A percentile compares a stretch with the other conserved stretches of the same genome.
These are phyloP conservation scores for Tenualosa thibaudeaui DNA, from an alignment of 2,797 vertebrate species.

Conservation along the genomic window DNA sequence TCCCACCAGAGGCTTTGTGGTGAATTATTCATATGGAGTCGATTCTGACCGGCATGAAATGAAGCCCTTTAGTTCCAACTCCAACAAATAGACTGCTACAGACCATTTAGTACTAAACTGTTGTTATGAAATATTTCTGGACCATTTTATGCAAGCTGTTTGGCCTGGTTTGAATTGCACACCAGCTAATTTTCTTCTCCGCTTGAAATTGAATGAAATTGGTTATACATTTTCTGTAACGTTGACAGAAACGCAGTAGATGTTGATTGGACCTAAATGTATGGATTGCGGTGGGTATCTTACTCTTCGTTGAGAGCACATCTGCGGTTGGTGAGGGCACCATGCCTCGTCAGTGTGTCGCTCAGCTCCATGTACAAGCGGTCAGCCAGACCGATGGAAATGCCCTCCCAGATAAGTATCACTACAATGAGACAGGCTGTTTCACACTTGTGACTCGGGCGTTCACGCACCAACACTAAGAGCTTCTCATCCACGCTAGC, in stretches of 20 bases:
- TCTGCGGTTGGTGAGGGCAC: slow-evolving; percentile 88
- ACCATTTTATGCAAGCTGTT: not conserved
- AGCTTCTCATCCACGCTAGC: slow-evolving; percentile 88
- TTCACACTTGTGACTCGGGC: slow-evolving; percentile 87
- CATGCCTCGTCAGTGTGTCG: slow-evolving; percentile 84
- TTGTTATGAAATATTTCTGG: not conserved
- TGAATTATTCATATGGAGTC: slow-evolving; percentile 5
- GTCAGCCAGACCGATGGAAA: slow-evolving; percentile 82
- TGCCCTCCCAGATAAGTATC: slow-evolving; percentile 95
- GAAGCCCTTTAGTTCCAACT: not conserved
- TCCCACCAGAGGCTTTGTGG: not conserved
- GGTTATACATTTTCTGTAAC: not conserved
- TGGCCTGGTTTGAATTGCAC: not conserved
- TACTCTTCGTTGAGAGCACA: slow-evolving; percentile 98
- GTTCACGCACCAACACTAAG: slow-evolving; percentile 90
- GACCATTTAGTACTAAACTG: not conserved
- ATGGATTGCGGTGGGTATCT: slow-evolving; percentile 59
- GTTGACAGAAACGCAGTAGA: not conserved
- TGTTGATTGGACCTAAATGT: not conserved
- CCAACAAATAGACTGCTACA: too few species aligned
- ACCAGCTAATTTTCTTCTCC: not conserved
- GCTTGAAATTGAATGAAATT: not conserved
- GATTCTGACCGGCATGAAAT: not conserved
- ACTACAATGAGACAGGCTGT: slow-evolving; percentile 90
- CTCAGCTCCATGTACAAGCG: slow-evolving; percentile 87